Conservation (phyloP, 2,113 vertebrate genomes). For the Callocephalon fimbriatum region DNA sequence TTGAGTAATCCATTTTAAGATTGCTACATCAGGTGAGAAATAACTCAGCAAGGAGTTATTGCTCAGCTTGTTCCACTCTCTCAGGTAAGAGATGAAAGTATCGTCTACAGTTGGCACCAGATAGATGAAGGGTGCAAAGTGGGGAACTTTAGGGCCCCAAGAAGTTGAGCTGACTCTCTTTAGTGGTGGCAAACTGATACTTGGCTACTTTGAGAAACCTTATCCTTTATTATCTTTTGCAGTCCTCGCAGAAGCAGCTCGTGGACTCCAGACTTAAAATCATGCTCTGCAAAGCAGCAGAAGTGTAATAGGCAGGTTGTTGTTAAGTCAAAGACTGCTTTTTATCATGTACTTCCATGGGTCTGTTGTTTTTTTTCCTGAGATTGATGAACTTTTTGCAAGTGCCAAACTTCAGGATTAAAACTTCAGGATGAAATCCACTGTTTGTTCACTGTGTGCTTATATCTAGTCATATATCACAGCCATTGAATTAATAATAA, state of each 20-base stretch:
- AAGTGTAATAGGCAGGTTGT: neutral
- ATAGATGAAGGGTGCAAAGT: neutral
- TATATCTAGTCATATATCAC: neutral
- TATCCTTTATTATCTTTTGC: neutral
- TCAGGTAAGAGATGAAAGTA: neutral
- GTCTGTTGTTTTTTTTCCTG: neutral
- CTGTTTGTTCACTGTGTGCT: neutral
- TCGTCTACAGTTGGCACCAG: accelerated
- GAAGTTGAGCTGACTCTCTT: neutral
- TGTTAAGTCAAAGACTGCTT: neutral
- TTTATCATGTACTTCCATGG: neutral
- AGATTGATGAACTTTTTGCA: neutral
- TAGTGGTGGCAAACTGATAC: neutral
- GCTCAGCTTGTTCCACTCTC: neutral
- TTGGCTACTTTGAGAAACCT: neutral
- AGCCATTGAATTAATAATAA: neutral
- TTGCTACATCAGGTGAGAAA: constrained; percentile 2
- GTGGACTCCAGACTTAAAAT: neutral
- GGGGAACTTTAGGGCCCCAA: neutral
- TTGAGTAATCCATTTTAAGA: neutral
- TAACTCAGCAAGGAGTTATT: constrained; percentile 1
- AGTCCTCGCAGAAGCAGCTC: neutral
- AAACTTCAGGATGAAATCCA: neutral
- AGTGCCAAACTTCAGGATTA: neutral
- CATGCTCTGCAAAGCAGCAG: neutral